Conservation (phyloP, 2,888 invertebrate genomes). For the Netelia virgata region DNA sequence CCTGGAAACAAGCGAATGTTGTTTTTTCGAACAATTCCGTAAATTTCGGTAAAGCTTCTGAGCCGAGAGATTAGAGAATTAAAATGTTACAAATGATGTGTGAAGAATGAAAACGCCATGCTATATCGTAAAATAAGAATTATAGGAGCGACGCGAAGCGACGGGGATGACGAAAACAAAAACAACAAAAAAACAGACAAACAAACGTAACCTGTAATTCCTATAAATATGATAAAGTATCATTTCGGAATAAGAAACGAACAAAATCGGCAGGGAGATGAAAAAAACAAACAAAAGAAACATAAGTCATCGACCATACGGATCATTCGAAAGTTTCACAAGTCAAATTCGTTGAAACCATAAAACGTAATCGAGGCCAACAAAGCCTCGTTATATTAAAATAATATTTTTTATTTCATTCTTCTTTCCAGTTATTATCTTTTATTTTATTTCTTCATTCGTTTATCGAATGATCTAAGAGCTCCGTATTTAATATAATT, state of each 20-base stretch:
- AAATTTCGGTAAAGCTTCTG: neutral
- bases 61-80: neutral
- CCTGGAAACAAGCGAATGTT: neutral
- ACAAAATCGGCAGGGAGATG: neutral
- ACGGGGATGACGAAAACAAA: neutral
- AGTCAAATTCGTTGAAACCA: constrained; percentile 34
- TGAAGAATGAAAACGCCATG: constrained; percentile 50
- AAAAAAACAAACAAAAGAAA: constrained; percentile 49
- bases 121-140: constrained; percentile 56
- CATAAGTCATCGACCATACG: constrained; percentile 34
- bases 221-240: constrained; percentile 35
- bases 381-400: constrained; percentile 19
- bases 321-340: neutral
- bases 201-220: constrained; percentile 44
- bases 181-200: constrained; percentile 12
- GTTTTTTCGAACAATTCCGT: neutral
- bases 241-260: constrained; percentile 9
- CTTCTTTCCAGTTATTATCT: constrained; percentile 31
- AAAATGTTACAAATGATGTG: constrained; percentile 17
- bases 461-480: constrained; percentile 31
- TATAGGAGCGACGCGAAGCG: constrained; percentile 41
- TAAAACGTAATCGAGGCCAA: constrained; percentile 12
- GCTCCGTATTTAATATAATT: constrained; percentile 57
- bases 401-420: constrained; percentile 6
- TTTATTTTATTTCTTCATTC: constrained; percentile 27